Evolutionary conservation across 2,113 vertebrate genomes (phyloP), one percentile per base, ranked within the genome.

Genomic region (Malurus alboscapulatus): DNA sequence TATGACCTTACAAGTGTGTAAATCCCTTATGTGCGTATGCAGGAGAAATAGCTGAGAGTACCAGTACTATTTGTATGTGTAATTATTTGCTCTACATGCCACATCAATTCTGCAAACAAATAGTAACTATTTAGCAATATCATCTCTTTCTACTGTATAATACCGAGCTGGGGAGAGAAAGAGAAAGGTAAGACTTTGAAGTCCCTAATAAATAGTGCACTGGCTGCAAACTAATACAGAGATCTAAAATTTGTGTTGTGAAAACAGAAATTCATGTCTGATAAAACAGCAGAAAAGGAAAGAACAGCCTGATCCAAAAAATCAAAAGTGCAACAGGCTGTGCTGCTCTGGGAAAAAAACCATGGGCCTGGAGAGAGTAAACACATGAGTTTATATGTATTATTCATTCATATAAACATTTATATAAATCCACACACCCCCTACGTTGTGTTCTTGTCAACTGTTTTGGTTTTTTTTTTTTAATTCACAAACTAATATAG

Each of bases 31-130:
- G 75, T 93, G 77, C 45, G 38, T 84, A 90, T 65, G 88, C 73
- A 95, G 91, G 84, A 81, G 65, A 87, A 95, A 90, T 18, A 93
- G 69, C 73, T 89, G 69, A 3, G 25, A 94, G 86, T 77, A 68
- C 25, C 50, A 72, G 77, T 14, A 84, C 80, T 84, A 48, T 63
- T 36, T 87, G 88, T 68, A 84, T 87, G 69, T 54, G 88, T 66
- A 93, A 81, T 81, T 94, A 90, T 91, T 93, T 94, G 87, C 71
- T 92, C 94, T 92, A 88, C 63, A 80, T 59, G 88, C 32, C 75
- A 92, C 90, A 96, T 94, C 88, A 84, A 55, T 93, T 90, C 86
- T 92, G 90, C 90, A 95, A 96, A 93, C 79, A 91, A 96, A 67
- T 36, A 73, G 55, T 61, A 59, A 72, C 77, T 93, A 38, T 92